A percentile compares a stretch with the other conserved stretches of the same genome.
These are phyloP conservation scores for Lytechinus pictus DNA, from an alignment of 35 echinoderm and acorn worm species.

Conservation along the genomic window DNA sequence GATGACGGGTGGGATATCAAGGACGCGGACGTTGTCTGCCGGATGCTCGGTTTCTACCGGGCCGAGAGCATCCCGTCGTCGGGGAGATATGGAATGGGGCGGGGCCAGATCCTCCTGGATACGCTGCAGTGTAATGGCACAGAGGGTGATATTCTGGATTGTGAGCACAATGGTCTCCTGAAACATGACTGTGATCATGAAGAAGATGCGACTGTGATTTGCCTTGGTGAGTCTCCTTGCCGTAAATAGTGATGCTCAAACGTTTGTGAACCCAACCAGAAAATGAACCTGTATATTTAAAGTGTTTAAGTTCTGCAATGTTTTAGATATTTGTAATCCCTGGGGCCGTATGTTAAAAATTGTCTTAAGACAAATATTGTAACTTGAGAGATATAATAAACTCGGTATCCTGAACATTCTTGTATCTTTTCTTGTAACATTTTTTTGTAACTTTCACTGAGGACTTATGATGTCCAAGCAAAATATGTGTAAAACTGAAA, in stretches of 20 bases:
- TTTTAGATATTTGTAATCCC: not conserved
- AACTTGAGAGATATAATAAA: no score
- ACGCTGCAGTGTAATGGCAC: conserved; percentile 59
- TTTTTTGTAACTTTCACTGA: no score
- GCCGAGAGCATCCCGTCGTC: not conserved
- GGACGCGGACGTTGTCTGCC: conserved; percentile 69
- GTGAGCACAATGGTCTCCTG: conserved; percentile 25
- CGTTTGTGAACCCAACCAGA: no score
- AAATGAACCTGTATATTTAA: no score
- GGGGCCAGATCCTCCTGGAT: conserved; percentile 66
- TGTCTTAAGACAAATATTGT: no score
- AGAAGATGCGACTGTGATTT: conserved; percentile 75
- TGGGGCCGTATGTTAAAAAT: not conserved
- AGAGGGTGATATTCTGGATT: conserved; percentile 59
- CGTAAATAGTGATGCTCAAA: no score
- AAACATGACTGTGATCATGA: conserved; percentile 66
- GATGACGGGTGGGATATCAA: conserved; percentile 66
- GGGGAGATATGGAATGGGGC: conserved; percentile 62
- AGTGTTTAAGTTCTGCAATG: not conserved
- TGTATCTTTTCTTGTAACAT: no score
- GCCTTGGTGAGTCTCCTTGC: not conserved
- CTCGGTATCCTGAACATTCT: no score
- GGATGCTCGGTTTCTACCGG: conserved; percentile 59
- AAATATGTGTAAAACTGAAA: no score
- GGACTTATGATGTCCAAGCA: no score